phyloP scores from a whole-genome alignment of 2,113 vertebrate genomes.

The Scolopax mira region DNA sequence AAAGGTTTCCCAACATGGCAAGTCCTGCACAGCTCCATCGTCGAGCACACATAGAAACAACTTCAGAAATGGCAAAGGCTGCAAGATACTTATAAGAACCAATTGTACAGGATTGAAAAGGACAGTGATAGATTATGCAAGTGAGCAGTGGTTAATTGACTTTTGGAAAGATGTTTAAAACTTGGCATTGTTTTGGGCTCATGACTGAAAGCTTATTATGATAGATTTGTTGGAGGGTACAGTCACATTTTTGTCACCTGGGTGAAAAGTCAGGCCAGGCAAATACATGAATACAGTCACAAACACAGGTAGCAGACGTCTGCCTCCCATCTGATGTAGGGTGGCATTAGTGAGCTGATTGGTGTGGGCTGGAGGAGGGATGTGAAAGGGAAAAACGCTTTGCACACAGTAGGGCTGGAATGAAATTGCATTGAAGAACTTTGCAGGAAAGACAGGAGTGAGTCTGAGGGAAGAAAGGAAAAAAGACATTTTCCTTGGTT shows the following conservation, averaged over 20 bases:
- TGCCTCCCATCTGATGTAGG: neutral
- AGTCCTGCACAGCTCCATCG: neutral
- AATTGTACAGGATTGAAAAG: neutral
- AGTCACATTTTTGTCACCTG: neutral
- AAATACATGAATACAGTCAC: neutral
- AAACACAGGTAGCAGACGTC: neutral
- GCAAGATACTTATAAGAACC: neutral
- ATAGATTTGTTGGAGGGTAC: neutral
- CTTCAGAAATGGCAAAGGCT: neutral
- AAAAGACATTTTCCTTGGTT: neutral
- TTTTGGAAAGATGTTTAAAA: neutral
- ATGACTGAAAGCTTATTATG: neutral
- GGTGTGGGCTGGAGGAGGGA: neutral
- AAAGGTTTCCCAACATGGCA: neutral
- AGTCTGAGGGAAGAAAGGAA: neutral
- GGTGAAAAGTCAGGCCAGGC: neutral
- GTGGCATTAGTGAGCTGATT: neutral
- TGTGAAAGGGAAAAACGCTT: neutral
- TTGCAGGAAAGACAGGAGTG: neutral
- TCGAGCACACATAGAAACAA: neutral
- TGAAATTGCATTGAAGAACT: neutral
- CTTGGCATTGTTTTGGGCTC: neutral
- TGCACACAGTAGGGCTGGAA: neutral
- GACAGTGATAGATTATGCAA: neutral
- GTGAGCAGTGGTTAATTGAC: neutral